phyloP scores from a whole-genome alignment of 2,888 invertebrate species.

The Theretra japonica region DNA sequence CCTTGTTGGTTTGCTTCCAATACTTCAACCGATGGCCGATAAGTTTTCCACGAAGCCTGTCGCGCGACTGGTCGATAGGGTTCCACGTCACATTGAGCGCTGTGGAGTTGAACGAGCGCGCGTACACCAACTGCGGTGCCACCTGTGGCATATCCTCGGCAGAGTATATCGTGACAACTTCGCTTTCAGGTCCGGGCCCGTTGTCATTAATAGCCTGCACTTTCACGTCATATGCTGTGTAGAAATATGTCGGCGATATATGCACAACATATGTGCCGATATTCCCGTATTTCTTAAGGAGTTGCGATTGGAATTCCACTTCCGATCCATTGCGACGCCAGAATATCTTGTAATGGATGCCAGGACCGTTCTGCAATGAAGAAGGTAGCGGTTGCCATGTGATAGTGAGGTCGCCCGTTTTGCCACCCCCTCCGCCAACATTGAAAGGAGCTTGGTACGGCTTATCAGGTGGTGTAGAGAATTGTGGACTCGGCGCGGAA shows the following conservation, averaged over 20 bases:
- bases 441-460: conserved; percentile 91
- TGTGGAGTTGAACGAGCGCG: conserved; percentile 94
- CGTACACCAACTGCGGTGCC: conserved; percentile 92
- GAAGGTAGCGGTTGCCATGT: conserved; percentile 92
- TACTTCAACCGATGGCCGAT: conserved; percentile 97
- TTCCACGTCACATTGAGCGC: conserved; percentile 96
- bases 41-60: conserved; percentile 93
- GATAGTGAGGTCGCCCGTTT: conserved; percentile 96
- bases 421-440: conserved; percentile 97
- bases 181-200: conserved; percentile 93
- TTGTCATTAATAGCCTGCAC: conserved; percentile 92
- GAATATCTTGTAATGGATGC: conserved; percentile 95
- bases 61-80: conserved; percentile 93
- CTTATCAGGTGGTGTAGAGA: conserved; percentile 91
- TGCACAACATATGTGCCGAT: conserved; percentile 91
- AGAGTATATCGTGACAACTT: conserved; percentile 89
- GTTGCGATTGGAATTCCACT: conserved; percentile 89
- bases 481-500: conserved; percentile 93
- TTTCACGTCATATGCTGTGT: conserved; percentile 93
- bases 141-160: conserved; percentile 97
- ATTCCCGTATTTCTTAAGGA: conserved; percentile 90
- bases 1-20: conserved; percentile 91
- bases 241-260: conserved; percentile 89
- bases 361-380: conserved; percentile 94
- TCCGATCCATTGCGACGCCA: conserved; percentile 91